Evolutionary conservation across 92 coral and sea anemone genomes (phyloP).

Genomic region (Scolanthus callimorphus): DNA sequence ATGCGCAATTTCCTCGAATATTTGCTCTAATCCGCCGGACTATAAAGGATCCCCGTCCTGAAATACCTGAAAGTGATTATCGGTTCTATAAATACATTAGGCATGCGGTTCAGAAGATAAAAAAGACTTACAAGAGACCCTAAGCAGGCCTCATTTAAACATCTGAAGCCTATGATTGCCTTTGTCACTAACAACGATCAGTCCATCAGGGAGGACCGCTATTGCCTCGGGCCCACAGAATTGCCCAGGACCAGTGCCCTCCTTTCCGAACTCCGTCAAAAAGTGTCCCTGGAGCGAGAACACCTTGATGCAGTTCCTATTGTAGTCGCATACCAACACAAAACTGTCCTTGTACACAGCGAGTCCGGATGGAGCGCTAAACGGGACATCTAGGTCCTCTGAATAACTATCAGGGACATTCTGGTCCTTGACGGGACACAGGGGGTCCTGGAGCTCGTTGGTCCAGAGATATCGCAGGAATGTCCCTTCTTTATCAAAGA

Average conservation of each 20-base stretch:
- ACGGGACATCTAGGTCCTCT: not conserved
- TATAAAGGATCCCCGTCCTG: too few species aligned
- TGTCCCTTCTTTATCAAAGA: constrained; percentile 66
- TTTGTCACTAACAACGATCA: constrained; percentile 60
- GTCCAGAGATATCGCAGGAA: constrained; percentile 38
- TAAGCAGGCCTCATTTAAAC: too few species aligned
- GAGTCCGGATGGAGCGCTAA: constrained; percentile 77
- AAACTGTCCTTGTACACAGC: constrained; percentile 60
- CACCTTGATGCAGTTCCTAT: constrained; percentile 68
- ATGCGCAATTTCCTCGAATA: too few species aligned
- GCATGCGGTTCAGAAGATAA: too few species aligned
- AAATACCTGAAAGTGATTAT: too few species aligned
- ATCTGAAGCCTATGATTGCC: constrained; percentile 60
- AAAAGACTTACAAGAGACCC: too few species aligned
- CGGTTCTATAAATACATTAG: too few species aligned
- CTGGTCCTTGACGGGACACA: not conserved
- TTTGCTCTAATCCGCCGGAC: too few species aligned
- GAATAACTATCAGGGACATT: not conserved
- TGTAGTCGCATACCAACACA: constrained; percentile 67
- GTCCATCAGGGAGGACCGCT: constrained; percentile 46
- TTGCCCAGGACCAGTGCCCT: constrained; percentile 59
- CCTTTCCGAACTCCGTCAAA: constrained; percentile 49
- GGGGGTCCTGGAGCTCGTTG: not conserved
- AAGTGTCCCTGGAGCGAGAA: constrained; percentile 54
- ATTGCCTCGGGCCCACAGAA: constrained; percentile 75